A percentile compares a stretch with the other conserved stretches of the same genome.
phyloP scores from a whole-genome alignment of 30 jellyfish, hydroid and myxozoan species.

The Pseudorhiza aurosa region DNA sequence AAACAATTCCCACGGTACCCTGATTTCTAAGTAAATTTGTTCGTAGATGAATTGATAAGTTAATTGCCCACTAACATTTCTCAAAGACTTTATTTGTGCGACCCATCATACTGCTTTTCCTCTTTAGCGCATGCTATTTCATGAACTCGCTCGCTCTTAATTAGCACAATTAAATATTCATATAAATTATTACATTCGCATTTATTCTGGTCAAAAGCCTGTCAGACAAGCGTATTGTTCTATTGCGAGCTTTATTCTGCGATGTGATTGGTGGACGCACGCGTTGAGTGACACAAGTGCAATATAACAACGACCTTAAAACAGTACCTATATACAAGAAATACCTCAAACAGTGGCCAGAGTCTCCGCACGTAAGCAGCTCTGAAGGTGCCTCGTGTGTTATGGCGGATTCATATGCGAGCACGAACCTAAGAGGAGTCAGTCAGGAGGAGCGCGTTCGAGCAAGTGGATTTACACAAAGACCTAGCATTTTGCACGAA shows the following conservation, averaged over 20 bases:
- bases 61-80: conserved; percentile 68
- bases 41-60: conserved; percentile 41
- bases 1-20: conserved; percentile 71
- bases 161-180: conserved; percentile 82
- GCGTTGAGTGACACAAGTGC: conserved; percentile 73
- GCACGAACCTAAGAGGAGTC: conserved; percentile 46
- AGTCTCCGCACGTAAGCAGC: conserved; percentile 35
- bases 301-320: conserved; percentile 52
- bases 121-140: conserved; percentile 59
- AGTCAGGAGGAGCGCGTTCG: conserved; percentile 59
- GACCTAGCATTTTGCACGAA: conserved; percentile 69
- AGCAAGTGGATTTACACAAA: conserved; percentile 56
- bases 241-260: conserved; percentile 35
- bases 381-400: conserved; percentile 55
- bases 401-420: conserved; percentile 70
- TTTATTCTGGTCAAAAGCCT: conserved; percentile 58
- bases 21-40: conserved; percentile 46
- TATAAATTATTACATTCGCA: conserved; percentile 61
- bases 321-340: conserved; percentile 61
- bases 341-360: conserved; percentile 68
- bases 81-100: conserved; percentile 70
- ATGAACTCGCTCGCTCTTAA: conserved; percentile 53
- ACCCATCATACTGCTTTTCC: conserved; percentile 54
- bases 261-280: conserved; percentile 62
- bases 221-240: conserved; percentile 61